Conservation (phyloP, 1,140 invertebrate species). For the Aphaenogaster ashmeadi region DNA sequence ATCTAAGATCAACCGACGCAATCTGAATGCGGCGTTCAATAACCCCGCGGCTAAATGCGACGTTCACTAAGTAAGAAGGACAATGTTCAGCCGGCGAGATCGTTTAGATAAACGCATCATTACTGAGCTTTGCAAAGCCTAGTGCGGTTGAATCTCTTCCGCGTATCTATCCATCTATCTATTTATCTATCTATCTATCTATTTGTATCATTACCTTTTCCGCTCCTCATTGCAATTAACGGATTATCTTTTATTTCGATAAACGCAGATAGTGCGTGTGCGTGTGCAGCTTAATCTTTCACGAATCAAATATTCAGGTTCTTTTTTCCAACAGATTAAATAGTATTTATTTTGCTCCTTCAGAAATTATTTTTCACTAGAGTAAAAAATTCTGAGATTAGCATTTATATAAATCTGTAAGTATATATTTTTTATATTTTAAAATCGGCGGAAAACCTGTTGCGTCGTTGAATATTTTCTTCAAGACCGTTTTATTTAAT, state of each 20-base stretch:
- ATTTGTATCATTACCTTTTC: slow-evolving; percentile 20
- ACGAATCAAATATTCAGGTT: background rate
- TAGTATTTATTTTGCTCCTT: background rate
- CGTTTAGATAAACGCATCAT: slow-evolving; percentile 53
- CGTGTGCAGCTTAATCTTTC: background rate
- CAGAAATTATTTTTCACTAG: background rate
- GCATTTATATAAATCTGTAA: background rate
- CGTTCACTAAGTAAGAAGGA: slow-evolving; percentile 56
- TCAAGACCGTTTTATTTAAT: background rate
- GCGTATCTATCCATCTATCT: slow-evolving; percentile 19
- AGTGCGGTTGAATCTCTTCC: background rate
- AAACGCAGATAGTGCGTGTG: background rate
- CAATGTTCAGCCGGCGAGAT: slow-evolving; percentile 60
- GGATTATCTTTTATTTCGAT: background rate
- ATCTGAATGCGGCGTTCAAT: slow-evolving; percentile 60
- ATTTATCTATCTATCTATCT: slow-evolving; percentile 9
- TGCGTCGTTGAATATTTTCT: background rate
- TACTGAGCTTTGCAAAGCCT: slow-evolving; percentile 28
- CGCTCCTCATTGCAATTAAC: slow-evolving; percentile 5
- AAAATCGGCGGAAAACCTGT: background rate
- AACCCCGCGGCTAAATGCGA: slow-evolving; percentile 58
- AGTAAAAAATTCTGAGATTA: background rate
- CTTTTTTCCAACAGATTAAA: background rate
- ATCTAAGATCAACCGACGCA: slow-evolving; percentile 62
- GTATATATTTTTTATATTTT: background rate